A percentile compares a stretch with the other conserved stretches of the same genome.
These are phyloP conservation scores for Anguilla obscura DNA, from an alignment of 2,797 vertebrate genomes.

Conservation along the genomic window DNA sequence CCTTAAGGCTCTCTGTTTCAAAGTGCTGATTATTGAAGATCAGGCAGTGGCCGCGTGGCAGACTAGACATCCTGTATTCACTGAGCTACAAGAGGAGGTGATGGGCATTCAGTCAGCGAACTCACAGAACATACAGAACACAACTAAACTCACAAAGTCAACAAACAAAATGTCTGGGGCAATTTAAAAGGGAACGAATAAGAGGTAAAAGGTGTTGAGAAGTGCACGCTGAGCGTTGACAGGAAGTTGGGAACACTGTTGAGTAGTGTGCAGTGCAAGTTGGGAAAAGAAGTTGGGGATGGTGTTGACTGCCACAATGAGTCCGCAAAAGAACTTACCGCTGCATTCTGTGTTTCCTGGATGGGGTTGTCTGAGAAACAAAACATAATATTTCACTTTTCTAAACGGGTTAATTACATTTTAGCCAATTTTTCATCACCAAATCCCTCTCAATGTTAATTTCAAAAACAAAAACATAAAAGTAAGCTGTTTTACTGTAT, in stretches of 20 bases:
- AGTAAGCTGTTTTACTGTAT: not conserved
- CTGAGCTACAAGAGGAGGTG: not conserved
- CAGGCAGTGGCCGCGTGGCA: conserved; percentile 18
- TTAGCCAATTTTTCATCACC: not conserved
- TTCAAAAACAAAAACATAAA: not conserved
- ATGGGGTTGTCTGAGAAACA: not conserved
- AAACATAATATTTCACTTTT: not conserved
- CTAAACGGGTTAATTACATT: not conserved
- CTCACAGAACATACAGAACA: not conserved
- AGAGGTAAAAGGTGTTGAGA: not conserved
- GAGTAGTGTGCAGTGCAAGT: not conserved
- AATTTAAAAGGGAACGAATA: not conserved
- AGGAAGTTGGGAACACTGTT: not conserved
- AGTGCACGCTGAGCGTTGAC: not conserved
- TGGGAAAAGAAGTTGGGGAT: not conserved
- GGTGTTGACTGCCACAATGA: not conserved
- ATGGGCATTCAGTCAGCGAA: not conserved
- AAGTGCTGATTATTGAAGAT: conserved; percentile 25
- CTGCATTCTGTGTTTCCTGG: not conserved
- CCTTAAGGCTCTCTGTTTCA: no score
- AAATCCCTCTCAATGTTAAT: not conserved
- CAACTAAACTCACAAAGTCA: not conserved
- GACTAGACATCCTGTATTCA: conserved; percentile 25
- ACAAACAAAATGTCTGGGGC: not conserved
- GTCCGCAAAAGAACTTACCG: not conserved